A percentile compares a stretch with the other conserved stretches of the same genome.
These are phyloP conservation scores for Sminthopsis crassicaudata DNA, from an alignment of 2,113 vertebrate genomes.

Conservation along the genomic window DNA sequence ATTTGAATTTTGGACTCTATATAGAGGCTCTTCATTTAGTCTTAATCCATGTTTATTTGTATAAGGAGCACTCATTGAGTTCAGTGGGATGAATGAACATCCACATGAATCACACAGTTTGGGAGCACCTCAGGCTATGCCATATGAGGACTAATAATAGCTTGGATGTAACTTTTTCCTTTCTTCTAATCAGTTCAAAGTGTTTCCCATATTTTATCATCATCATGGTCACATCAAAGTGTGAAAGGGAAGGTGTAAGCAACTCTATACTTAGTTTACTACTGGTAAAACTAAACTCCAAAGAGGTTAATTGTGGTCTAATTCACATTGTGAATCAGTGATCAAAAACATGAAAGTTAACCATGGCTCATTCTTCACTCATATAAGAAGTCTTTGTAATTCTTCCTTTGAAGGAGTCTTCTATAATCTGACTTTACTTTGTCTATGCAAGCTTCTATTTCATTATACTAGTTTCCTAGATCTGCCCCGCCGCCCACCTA, in stretches of 20 bases:
- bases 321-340: not conserved
- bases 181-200: slow-evolving; percentile 46
- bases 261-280: slow-evolving; percentile 5
- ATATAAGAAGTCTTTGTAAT: not conserved
- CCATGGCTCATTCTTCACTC: not conserved
- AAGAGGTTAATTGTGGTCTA: slow-evolving; percentile 5
- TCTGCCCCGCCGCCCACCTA: not conserved
- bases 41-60: not conserved
- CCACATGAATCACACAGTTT: slow-evolving; percentile 6
- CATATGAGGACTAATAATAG: slow-evolving; percentile 7
- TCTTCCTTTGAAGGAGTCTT: not conserved
- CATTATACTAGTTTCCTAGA: not conserved
- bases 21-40: not conserved
- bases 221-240: not conserved
- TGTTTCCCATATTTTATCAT: not conserved
- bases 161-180: slow-evolving; percentile 19
- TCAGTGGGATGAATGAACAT: not conserved
- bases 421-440: not conserved
- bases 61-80: not conserved
- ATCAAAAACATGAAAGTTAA: not conserved
- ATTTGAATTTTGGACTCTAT: not conserved
- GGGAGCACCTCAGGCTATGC: slow-evolving; percentile 10
- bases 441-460: not conserved
- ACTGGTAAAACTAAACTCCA: not conserved
- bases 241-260: slow-evolving; percentile 13